Evolutionary conservation across 2,888 invertebrate genomes (phyloP), one percentile per base, ranked within the genome.

Genomic region (Orchesellides sinensis): DNA sequence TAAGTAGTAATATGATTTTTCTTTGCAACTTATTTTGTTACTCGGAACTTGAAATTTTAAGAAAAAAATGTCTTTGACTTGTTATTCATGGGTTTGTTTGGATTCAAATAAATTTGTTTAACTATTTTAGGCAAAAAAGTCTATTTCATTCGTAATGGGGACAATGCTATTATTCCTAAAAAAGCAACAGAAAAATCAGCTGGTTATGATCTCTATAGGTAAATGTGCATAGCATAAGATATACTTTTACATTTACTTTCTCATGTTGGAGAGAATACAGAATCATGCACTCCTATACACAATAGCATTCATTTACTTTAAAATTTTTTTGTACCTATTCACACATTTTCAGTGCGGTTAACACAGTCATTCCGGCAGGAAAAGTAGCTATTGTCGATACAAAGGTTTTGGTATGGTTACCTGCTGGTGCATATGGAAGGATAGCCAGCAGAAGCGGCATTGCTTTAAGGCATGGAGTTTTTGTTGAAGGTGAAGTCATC

Each of bases 191-290:
- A 10, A 5, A 40, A 40, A 40, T 10, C 40, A 2, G 61, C 32
- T 5, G 61, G 61, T 10, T 61, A 61, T 10, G 61, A 61, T 17
- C 23, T 61, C 17, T 32, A 17, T 32, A 32, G 61, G 61, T 61
- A n/a, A 10, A n/a, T 6, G 17, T 47, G 4, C 14, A 47, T 47
- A 32, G 5, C 32, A 32, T 32, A 5, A 32, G 32, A 10, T 5
- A 32, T 47, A n/a, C 3, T 47, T 10, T n/a, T 47, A 17, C n/a
- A n/a, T 47, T 10, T 27, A 17, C n/a, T 19, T 17, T n/a, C 3
- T 59, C 32, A 32, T 32, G 10, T 32, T 27, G 8, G 21, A 23
- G 14, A 5, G 12, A 25, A 59, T 49, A 12, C 12, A 8, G 12
- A 35, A 8, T n/a, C n/a, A n/a, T n/a, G n/a, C n/a, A n/a, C n/a